Conservation (phyloP, 2,888 invertebrate species). For the Drosophila fungiperda region DNA sequence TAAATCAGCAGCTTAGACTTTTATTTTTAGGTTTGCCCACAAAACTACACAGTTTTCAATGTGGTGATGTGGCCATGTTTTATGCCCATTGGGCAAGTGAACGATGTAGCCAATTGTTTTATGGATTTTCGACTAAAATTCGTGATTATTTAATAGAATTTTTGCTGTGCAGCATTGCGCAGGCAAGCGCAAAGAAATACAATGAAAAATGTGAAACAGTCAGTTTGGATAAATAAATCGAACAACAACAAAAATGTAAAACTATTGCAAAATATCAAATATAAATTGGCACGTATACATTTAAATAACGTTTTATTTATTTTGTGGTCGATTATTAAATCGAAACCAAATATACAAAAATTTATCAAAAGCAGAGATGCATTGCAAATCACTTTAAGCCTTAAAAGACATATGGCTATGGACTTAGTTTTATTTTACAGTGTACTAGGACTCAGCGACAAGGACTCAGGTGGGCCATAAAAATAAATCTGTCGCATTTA, state of each 20-base stretch:
- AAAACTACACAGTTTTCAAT: not conserved
- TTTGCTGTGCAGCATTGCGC: conserved; percentile 22
- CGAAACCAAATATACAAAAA: conserved; percentile 23
- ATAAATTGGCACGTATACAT: conserved; percentile 10
- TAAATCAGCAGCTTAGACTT: conserved; percentile 9
- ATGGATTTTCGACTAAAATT: conserved; percentile 37
- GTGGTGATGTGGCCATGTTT: conserved; percentile 44
- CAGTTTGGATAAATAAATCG: not conserved
- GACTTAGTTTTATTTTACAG: conserved; percentile 33
- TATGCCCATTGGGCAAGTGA: conserved; percentile 32
- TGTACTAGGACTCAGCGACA: conserved; percentile 35
- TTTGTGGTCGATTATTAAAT: conserved; percentile 31
- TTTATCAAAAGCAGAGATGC: not conserved
- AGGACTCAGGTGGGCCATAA: conserved; percentile 66
- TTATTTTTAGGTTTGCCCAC: conserved; percentile 14
- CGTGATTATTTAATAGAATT: conserved; percentile 57
- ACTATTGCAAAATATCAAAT: conserved; percentile 18
- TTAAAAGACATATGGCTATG: not conserved
- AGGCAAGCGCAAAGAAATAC: not conserved
- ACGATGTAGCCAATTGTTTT: conserved; percentile 46
- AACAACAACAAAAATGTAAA: conserved; percentile 1
- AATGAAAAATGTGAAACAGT: conserved; percentile 9
- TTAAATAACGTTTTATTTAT: conserved; percentile 18
- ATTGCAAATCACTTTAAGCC: conserved; percentile 35
- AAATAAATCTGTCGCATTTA: conserved; percentile 77